Percentiles rank a stretch among this genome's conserved stretches.
Evolutionary conservation across 2,888 invertebrate genomes (phyloP).

Genomic region (Spilarctia lutea): DNA sequence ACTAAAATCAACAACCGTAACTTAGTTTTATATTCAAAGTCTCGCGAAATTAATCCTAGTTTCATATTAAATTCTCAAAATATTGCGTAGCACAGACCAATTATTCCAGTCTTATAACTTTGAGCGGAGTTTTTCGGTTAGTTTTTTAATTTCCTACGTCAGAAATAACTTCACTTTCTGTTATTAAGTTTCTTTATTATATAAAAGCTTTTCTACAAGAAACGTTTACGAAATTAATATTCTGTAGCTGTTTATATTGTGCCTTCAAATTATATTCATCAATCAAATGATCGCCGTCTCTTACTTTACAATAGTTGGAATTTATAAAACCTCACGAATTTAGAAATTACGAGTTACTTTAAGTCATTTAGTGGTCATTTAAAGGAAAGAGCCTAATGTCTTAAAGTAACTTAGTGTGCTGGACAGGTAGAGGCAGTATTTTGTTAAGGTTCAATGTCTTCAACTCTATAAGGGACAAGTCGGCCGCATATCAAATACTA

Average conservation of each 20-base stretch:
- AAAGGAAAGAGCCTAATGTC: too few relatives aligned
- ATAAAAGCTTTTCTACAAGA: background rate
- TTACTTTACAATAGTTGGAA: background rate
- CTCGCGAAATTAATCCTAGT: background rate
- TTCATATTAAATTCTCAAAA: constrained; percentile 8
- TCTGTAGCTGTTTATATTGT: background rate
- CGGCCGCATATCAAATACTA: too few relatives aligned
- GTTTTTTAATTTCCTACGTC: constrained; percentile 15
- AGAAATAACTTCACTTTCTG: background rate
- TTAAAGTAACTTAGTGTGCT: too few relatives aligned
- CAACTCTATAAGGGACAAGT: too few relatives aligned
- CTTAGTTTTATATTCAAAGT: background rate
- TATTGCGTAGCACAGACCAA: constrained; percentile 5
- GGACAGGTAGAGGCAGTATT: too few relatives aligned
- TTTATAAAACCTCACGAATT: background rate
- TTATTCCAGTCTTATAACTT: constrained; percentile 15
- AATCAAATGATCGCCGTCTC: background rate
- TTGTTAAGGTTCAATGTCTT: too few relatives aligned
- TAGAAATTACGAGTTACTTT: background rate
- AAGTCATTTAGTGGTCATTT: too few relatives aligned
- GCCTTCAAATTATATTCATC: background rate
- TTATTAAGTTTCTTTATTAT: constrained; percentile 4
- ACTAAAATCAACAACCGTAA: background rate
- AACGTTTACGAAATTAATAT: background rate
- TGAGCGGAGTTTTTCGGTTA: constrained; percentile 11